Evolutionary conservation across 2,888 invertebrate species (phyloP).

Genomic region (Cheilosia impressa): DNA sequence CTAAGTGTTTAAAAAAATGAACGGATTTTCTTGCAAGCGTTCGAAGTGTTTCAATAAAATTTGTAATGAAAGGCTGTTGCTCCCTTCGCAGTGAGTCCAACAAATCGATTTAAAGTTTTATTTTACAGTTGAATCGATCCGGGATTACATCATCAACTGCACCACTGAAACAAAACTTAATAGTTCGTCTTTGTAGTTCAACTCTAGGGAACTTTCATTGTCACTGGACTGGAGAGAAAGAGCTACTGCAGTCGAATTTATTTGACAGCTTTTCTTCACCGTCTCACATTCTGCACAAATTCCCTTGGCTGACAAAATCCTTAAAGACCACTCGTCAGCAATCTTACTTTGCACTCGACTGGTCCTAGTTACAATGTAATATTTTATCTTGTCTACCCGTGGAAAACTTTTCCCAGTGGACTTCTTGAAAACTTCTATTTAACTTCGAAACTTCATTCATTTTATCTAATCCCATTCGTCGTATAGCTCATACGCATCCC

Average conservation of each 20-base stretch:
- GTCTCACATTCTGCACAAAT: conserved; percentile 18
- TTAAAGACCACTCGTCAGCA: conserved; percentile 21
- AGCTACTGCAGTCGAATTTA: conserved; percentile 2
- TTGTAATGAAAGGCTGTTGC: too few species aligned
- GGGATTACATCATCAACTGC: too few species aligned
- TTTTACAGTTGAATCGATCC: too few species aligned
- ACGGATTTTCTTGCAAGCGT: too few species aligned
- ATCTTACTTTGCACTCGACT: conserved; percentile 11
- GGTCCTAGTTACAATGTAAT: not conserved
- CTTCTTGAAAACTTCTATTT: not conserved
- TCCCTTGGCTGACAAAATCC: conserved; percentile 37
- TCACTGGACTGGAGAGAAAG: not conserved
- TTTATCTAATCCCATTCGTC: not conserved
- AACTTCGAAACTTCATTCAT: conserved; percentile 10
- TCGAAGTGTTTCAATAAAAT: too few species aligned
- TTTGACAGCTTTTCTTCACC: conserved; percentile 8
- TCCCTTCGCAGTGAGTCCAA: too few species aligned
- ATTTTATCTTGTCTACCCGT: not conserved
- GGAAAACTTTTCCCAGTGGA: conserved; percentile 6
- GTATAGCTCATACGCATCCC: conserved; percentile 28
- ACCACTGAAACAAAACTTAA: too few species aligned
- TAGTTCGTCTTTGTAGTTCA: too few species aligned
- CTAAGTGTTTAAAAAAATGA: too few species aligned
- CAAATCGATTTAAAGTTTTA: too few species aligned
- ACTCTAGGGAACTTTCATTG: not conserved